Evolutionary conservation across 2,113 vertebrate species (phyloP), one percentile per base, ranked within the genome.

Genomic region (Neopipo cinnamomea): DNA sequence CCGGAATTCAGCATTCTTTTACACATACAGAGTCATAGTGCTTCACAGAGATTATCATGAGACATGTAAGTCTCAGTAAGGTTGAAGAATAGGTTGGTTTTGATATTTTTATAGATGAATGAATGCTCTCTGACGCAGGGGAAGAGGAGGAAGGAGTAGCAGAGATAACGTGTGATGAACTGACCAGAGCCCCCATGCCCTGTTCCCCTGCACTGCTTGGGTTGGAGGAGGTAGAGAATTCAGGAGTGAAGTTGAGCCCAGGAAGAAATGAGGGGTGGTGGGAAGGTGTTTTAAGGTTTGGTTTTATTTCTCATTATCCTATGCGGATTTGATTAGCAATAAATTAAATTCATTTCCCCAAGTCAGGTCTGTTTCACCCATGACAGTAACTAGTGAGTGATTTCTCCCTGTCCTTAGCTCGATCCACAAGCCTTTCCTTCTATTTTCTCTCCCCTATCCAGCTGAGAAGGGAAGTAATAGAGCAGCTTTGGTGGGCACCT

Each of bases 181-280:
- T 46, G 52, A 67, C 37, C 33, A n/a, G 7, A 59, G 59, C 9
- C 23, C 18, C 8, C 6, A 9, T 44, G 39, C 61, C 49, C 18
- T 19, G 20, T 78, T 8, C 1, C 37, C 31, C 37, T 58, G 31
- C 18, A 18, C 59, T 37, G 2, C 10, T 67, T 0, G 0, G 35
- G 5, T 35, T 73, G 8, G 33, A 39, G 8, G 23, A 66, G 3
- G 10, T 39, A n/a, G 27, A 67, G 44, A 59, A 46, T 44, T 74
- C 23, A 28, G 19, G 22, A 52, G 12, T 67, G 23, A 74, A 67
- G 8, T 37, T 74, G 44, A 59, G 15, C 27, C 77, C 37, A 24
- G 23, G 12, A 67, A 39, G 22, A 59, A 67, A 35, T 59, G 35
- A 81, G 33, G 23, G 5, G 44, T 81, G 23, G 22, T 20, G 25